Conservation (phyloP, 2,888 invertebrate species). For the Temnothorax unifasciatus region DNA sequence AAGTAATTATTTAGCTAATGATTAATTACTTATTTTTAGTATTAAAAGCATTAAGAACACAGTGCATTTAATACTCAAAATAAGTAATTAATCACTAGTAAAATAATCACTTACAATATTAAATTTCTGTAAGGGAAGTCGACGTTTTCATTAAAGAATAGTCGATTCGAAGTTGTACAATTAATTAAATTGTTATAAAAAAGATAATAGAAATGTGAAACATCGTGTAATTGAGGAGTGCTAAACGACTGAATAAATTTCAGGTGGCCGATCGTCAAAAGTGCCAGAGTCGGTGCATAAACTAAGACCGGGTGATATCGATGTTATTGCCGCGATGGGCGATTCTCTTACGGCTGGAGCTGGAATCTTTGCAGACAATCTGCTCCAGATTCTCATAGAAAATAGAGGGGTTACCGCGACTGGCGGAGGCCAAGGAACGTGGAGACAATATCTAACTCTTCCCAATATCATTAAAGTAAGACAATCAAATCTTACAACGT, state of each 20-base stretch:
- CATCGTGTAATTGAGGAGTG: neutral
- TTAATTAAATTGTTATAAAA: slow-evolving; percentile 2
- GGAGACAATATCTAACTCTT: slow-evolving; percentile 91
- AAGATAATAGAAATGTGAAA: neutral
- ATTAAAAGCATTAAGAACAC: no score
- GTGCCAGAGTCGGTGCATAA: slow-evolving; percentile 88
- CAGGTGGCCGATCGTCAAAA: slow-evolving; percentile 77
- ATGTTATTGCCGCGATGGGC: slow-evolving; percentile 88
- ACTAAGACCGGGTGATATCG: slow-evolving; percentile 89
- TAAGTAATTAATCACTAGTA: no score
- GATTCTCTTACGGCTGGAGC: slow-evolving; percentile 89
- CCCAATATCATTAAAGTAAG: slow-evolving; percentile 91
- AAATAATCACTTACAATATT: no score
- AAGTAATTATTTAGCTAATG: no score
- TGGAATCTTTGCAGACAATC: slow-evolving; percentile 87
- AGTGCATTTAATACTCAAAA: no score
- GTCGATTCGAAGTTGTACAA: neutral
- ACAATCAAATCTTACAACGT: neutral
- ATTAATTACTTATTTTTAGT: no score
- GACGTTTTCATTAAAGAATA: neutral
- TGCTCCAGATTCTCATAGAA: slow-evolving; percentile 85
- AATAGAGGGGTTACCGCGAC: slow-evolving; percentile 79
- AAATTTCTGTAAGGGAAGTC: neutral
- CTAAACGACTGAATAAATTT: slow-evolving; percentile 7
- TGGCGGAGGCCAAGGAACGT: slow-evolving; percentile 90